Base-by-base conservation (phyloP, 2,113 vertebrate genomes). In the Herpetotheres cachinnans region DNA sequence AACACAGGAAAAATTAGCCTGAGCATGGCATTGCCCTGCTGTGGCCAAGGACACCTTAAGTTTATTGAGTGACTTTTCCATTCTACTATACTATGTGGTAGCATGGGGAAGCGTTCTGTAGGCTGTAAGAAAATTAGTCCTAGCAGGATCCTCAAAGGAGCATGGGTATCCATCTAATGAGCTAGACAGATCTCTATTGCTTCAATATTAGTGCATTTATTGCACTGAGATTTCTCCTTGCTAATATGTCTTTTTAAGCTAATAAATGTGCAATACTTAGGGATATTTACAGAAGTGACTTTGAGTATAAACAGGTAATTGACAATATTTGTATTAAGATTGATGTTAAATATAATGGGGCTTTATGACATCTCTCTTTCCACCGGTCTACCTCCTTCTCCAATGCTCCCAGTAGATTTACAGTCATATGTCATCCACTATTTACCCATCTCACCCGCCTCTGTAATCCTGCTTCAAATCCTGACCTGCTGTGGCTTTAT, bases 221-320 rank as follows among this genome's bases (percentile, higher is more conserved):
- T 80, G 55, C 16, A 9, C 12, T 81, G 24, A 40, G 25, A 47
- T 83, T 27, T 84, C 9, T 91, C 8, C 42, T 90, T 76, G 38
- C 22, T 62, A 32, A 7, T 34, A 34, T 1, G 1, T 9, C 46
- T 59, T 70, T 77, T 89, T 36, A 32, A 71, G 18, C 16, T 67
- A 36, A 1, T 73, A 54, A 62, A 6, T 38, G 26, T 62, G 21
- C 0, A 38, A n/a, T n/a, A n/a, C n/a, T n/a, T n/a, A n/a, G n/a
- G n/a, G 0, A 10, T 44, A 56, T 50, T 44, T 67, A 19, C n/a
- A 55, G 59, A 74, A 52, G 9, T 38, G 42, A 42, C 50, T 89
- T 70, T 50, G 24, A 58, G 27, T 38, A n/a, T 54, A 81, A 93
- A 46, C 40, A 86, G 36, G 14, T 65, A 34, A 80, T 34, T 44